phyloP scores from a whole-genome alignment of 2,113 vertebrate species.

The Engystomops pustulosus region DNA sequence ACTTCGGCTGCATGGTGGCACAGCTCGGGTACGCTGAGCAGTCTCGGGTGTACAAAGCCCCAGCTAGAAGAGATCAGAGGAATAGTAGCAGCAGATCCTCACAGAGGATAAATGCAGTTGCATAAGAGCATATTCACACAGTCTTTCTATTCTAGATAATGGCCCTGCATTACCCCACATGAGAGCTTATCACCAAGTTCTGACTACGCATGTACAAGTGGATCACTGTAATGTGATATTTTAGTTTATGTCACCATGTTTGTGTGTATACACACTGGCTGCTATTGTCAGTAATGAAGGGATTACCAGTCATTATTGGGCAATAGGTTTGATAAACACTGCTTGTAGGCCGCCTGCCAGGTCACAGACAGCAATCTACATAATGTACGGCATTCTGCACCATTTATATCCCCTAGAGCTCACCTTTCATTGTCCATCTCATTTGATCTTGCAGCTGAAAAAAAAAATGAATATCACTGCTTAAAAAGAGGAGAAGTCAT shows the following conservation, averaged over 20 bases:
- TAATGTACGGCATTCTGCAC: background rate
- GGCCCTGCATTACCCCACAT: no score
- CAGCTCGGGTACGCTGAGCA: conserved; percentile 90
- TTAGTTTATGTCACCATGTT: background rate
- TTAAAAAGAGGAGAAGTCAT: no score
- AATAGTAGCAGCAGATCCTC: background rate
- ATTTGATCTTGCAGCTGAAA: conserved; percentile 77
- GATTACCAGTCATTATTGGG: background rate
- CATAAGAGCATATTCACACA: no score
- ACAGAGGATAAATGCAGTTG: no score
- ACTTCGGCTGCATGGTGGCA: conserved; percentile 89
- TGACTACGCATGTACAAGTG: background rate
- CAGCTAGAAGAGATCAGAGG: conserved; percentile 74
- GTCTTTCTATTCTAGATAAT: no score
- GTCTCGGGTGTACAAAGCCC: conserved; percentile 90
- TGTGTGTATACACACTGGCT: background rate
- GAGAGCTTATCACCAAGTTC: no score
- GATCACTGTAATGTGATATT: background rate
- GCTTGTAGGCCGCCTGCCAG: background rate
- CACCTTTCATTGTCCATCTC: conserved; percentile 93
- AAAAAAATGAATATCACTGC: conserved; percentile 69
- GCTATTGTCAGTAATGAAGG: background rate
- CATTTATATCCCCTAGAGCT: conserved; percentile 55
- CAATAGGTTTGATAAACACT: background rate
- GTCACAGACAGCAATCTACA: background rate